Conservation (phyloP, 35 echinoderm and acorn worm species). For the Amphiura filiformis region DNA sequence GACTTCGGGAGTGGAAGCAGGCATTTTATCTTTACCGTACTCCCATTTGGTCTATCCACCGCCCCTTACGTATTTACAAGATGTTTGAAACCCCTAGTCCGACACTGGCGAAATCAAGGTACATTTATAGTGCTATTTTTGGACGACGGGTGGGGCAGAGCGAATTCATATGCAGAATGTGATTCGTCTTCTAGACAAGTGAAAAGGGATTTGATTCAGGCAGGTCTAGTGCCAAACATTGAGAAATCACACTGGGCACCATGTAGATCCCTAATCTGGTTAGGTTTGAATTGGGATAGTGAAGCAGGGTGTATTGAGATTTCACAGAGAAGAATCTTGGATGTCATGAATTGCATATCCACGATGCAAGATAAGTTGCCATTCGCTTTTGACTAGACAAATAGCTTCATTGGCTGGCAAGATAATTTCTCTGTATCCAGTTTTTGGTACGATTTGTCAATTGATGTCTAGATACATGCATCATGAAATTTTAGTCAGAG, state of each 20-base stretch:
- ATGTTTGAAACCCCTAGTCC: neutral
- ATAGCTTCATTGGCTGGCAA: neutral
- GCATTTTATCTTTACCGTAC: too few species aligned
- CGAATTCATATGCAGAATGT: neutral
- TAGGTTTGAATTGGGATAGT: conserved; percentile 12
- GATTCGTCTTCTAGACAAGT: neutral
- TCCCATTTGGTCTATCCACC: too few species aligned
- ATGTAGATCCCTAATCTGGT: neutral
- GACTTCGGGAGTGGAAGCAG: too few species aligned
- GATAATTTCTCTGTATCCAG: neutral
- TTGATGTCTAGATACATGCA: neutral
- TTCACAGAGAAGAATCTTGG: neutral
- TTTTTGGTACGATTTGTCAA: neutral
- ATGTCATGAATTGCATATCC: neutral
- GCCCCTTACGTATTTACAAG: conserved; percentile 12
- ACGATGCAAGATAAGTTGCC: neutral
- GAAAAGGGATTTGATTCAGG: neutral
- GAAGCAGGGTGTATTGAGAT: neutral
- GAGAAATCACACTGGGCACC: conserved; percentile 17
- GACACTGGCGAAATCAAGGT: neutral
- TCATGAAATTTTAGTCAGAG: neutral
- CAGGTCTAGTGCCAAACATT: neutral
- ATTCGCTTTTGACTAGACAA: neutral
- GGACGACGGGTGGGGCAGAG: neutral
- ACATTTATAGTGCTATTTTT: neutral